Percentiles rank a stretch among this genome's conserved stretches.
Conservation (phyloP, 2,113 vertebrate genomes). For the Erythrolamprus reginae region DNA sequence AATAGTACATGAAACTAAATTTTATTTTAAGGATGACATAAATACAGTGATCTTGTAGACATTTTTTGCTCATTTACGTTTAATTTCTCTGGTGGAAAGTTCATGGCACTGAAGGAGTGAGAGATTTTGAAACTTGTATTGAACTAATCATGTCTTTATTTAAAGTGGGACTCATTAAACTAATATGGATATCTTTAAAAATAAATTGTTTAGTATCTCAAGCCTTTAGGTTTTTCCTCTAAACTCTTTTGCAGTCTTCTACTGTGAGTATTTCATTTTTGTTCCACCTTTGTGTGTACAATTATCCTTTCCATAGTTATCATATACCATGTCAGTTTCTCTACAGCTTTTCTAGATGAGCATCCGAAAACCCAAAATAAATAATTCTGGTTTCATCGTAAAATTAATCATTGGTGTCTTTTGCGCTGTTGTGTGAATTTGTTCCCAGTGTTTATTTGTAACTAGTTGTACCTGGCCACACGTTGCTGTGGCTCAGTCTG, state of each 20-base stretch:
- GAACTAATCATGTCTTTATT: constrained; percentile 32
- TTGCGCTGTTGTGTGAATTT: background rate
- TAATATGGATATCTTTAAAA: constrained; percentile 50
- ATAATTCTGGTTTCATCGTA: background rate
- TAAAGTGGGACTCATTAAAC: constrained; percentile 52
- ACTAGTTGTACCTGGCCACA: too few species aligned
- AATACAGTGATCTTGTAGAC: background rate
- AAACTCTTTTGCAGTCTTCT: constrained; percentile 26
- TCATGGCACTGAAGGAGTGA: background rate
- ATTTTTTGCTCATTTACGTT: constrained; percentile 31
- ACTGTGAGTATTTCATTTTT: background rate
- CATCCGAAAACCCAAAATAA: background rate
- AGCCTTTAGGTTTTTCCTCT: constrained; percentile 55
- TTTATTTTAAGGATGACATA: constrained; percentile 7
- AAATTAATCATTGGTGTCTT: background rate
- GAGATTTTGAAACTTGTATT: constrained; percentile 39
- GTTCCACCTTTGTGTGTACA: background rate
- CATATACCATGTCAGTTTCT: background rate
- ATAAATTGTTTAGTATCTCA: constrained; percentile 50
- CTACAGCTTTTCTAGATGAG: background rate
- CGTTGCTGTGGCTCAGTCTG: too few species aligned
- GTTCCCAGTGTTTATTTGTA: constrained; percentile 50
- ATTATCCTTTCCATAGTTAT: background rate
- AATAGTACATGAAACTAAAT: constrained; percentile 3
- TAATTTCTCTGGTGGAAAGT: constrained; percentile 13